Percentiles rank a stretch among this genome's conserved stretches.
Conservation (phyloP, 2,113 vertebrate species). For the Henicopernis longicauda region DNA sequence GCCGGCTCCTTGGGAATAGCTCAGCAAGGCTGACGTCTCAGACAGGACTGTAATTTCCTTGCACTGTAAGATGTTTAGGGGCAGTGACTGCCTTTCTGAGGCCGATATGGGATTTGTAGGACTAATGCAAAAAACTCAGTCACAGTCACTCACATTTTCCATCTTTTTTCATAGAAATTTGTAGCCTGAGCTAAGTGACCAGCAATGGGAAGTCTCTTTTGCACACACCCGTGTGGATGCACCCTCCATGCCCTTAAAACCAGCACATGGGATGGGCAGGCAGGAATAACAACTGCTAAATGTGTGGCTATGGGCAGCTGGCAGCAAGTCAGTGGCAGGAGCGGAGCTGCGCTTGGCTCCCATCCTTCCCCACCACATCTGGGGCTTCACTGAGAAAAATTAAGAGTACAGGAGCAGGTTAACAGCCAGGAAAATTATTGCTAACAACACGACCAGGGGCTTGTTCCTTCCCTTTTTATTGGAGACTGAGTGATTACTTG, state of each 20-base stretch:
- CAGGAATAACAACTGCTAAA: neutral
- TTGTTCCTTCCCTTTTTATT: neutral
- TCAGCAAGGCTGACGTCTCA: neutral
- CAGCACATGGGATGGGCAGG: neutral
- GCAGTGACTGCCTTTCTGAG: neutral
- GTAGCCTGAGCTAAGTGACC: neutral
- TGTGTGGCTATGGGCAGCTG: rapidly evolving
- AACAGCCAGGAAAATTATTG: conserved; percentile 29
- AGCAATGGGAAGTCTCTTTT: rapidly evolving
- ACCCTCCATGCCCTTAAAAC: neutral
- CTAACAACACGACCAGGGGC: neutral
- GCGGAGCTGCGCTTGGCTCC: neutral
- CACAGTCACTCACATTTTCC: neutral
- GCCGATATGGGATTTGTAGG: neutral
- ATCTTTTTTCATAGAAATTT: neutral
- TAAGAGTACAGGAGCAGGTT: neutral
- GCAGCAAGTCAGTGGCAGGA: neutral
- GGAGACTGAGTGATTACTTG: neutral
- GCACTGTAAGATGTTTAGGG: neutral
- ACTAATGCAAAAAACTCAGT: neutral
- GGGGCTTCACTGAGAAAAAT: neutral
- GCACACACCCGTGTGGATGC: rapidly evolving
- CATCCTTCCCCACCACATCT: neutral
- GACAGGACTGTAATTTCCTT: neutral
- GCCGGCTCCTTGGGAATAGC: neutral